These are phyloP conservation scores for Orchesellides sinensis DNA, from an alignment of 2,888 invertebrate genomes.

Conservation along the genomic window DNA sequence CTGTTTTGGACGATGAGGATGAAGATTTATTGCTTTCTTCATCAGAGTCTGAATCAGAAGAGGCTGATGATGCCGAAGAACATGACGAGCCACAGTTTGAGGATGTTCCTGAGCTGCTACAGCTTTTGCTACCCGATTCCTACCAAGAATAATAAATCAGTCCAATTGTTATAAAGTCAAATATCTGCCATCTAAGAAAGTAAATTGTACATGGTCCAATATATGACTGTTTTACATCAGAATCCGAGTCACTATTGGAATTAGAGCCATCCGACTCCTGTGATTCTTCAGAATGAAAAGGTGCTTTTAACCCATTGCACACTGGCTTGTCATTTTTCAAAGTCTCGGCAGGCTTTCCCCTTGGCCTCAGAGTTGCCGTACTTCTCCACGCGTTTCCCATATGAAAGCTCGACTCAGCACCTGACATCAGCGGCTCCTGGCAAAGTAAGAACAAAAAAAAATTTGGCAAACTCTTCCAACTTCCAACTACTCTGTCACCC, in stretches of 20 bases:
- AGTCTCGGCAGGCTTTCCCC: slow-evolving; percentile 55
- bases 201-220: neutral
- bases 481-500: too few species aligned
- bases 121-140: slow-evolving; percentile 76
- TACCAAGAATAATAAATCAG: slow-evolving; percentile 77
- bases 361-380: slow-evolving; percentile 58
- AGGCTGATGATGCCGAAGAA: slow-evolving; percentile 58
- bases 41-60: slow-evolving; percentile 71
- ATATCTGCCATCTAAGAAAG: too few species aligned
- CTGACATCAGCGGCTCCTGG: slow-evolving; percentile 51
- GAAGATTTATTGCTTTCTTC: slow-evolving; percentile 67
- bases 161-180: too few species aligned
- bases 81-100: slow-evolving; percentile 57
- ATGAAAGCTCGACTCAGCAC: slow-evolving; percentile 62
- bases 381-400: slow-evolving; percentile 70
- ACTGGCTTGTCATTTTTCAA: slow-evolving; percentile 66
- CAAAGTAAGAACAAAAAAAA: neutral
- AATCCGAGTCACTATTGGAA: slow-evolving; percentile 56
- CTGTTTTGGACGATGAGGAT: slow-evolving; percentile 51
- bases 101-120: slow-evolving; percentile 64
- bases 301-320: slow-evolving; percentile 68
- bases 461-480: neutral
- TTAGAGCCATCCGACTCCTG: slow-evolving; percentile 70
- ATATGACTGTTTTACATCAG: neutral
- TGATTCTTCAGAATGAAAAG: slow-evolving; percentile 71